A percentile compares a stretch with the other conserved stretches of the same genome.
phyloP scores from a whole-genome alignment of 2,797 vertebrate species.

The Notoglanidium macrostoma region DNA sequence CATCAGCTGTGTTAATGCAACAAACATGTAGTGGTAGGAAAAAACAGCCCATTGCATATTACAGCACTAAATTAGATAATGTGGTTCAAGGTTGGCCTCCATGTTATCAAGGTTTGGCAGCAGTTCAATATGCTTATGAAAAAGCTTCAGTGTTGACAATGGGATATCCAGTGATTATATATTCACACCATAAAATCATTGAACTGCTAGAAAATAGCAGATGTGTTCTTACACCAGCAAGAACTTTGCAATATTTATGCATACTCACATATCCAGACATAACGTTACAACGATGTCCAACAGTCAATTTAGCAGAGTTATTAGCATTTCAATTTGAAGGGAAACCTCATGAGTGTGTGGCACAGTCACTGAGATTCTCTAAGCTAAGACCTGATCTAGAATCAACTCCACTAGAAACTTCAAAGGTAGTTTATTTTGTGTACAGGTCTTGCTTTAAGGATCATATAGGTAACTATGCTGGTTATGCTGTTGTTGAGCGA shows the following conservation, averaged over 20 bases:
- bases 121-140: no score
- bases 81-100: no score
- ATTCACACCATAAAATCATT: no score
- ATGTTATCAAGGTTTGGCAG: no score
- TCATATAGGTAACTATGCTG: neutral
- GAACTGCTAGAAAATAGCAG: neutral
- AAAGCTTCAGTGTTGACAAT: no score
- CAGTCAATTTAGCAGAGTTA: neutral
- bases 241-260: neutral
- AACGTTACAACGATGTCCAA: neutral
- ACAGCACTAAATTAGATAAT: no score
- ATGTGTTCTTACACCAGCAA: constrained; percentile 1
- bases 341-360: neutral
- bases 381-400: neutral
- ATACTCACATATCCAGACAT: neutral
- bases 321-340: neutral
- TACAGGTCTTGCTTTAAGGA: constrained; percentile 13
- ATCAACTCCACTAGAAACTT: neutral
- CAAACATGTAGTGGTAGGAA: no score
- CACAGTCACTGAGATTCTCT: neutral
- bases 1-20: no score
- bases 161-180: no score
- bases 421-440: neutral
- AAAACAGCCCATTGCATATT: no score
- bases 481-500: neutral